Percentiles rank a stretch among this genome's conserved stretches.
Evolutionary conservation across 2,888 invertebrate genomes (phyloP).

Genomic region (Nasonia oneida): DNA sequence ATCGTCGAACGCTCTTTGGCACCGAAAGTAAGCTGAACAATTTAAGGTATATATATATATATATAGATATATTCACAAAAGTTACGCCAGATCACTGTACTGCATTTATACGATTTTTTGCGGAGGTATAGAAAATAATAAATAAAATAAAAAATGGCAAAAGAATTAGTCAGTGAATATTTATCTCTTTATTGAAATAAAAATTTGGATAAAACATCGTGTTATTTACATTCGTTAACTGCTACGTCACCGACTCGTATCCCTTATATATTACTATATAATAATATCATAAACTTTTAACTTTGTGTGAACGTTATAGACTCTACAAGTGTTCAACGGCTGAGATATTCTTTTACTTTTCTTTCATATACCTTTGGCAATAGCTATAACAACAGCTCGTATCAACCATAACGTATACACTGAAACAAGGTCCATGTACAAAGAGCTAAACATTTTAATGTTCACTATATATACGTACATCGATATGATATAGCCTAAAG

Average conservation of each 20-base stretch:
- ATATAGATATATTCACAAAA: background rate
- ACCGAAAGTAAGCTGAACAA: background rate
- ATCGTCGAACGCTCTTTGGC: background rate
- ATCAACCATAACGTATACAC: conserved; percentile 24
- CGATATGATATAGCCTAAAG: background rate
- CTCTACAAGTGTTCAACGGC: conserved; percentile 29
- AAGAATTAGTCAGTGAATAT: background rate
- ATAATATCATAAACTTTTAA: conserved; percentile 19
- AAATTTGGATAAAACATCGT: conserved; percentile 12
- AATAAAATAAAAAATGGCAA: background rate
- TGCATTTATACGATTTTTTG: background rate
- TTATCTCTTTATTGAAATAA: conserved; percentile 8
- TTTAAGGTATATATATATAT: background rate
- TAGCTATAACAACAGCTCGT: conserved; percentile 16
- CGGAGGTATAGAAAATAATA: too few relatives aligned
- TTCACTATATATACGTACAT: background rate
- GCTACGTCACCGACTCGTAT: background rate
- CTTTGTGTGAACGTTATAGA: conserved; percentile 20
- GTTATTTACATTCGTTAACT: background rate
- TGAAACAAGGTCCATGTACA: background rate
- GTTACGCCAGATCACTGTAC: background rate
- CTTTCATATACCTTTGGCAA: conserved; percentile 10
- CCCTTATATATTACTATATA: background rate
- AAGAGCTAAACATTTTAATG: conserved; percentile 10
- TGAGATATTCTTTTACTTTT: background rate